phyloP scores from a whole-genome alignment of 2,888 invertebrate genomes.

The Lepidocyrtoides sp. region DNA sequence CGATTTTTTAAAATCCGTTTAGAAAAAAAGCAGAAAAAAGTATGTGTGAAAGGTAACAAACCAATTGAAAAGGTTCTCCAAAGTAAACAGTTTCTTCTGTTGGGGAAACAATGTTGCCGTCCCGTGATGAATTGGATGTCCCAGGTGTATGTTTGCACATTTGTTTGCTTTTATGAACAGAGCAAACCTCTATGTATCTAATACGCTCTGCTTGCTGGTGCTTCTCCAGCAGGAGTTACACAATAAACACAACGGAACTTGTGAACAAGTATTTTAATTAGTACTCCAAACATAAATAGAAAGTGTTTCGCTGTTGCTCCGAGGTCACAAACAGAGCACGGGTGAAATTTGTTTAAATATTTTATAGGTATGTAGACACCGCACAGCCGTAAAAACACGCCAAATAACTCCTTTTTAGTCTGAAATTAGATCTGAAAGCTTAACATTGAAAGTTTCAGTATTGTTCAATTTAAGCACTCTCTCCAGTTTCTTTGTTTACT shows the following conservation, averaged over 20 bases:
- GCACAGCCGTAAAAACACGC: not conserved
- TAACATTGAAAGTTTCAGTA: not conserved
- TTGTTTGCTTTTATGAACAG: not conserved
- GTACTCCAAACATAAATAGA: not conserved
- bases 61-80: slow-evolving; percentile 47
- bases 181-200: too few relatives aligned
- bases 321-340: not conserved
- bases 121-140: not conserved
- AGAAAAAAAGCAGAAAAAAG: too few relatives aligned
- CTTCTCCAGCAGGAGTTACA: slow-evolving; percentile 17
- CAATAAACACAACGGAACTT: slow-evolving; percentile 31
- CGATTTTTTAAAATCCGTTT: too few relatives aligned
- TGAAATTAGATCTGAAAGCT: not conserved
- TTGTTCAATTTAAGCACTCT: too few relatives aligned
- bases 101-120: slow-evolving; percentile 32
- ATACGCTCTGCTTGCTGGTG: not conserved
- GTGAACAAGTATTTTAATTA: not conserved
- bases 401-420: slow-evolving; percentile 44
- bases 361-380: not conserved
- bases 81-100: slow-evolving; percentile 39
- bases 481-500: not conserved
- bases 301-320: not conserved
- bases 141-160: slow-evolving; percentile 13
- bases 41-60: slow-evolving; percentile 33
- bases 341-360: not conserved